phyloP scores from a whole-genome alignment of 2,888 invertebrate genomes.

The Meteorus colon region DNA sequence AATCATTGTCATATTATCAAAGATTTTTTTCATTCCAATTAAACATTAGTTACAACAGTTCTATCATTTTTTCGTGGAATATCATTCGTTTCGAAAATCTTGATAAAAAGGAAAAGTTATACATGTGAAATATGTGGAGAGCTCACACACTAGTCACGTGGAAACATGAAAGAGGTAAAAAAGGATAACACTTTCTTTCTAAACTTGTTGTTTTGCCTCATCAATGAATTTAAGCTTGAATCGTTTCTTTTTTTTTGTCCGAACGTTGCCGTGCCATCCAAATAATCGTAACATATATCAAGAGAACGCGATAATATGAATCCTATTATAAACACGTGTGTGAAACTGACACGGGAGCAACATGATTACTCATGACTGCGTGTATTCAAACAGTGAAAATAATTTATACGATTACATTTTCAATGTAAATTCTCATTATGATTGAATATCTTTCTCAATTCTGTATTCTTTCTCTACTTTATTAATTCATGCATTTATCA shows the following conservation, averaged over 20 bases:
- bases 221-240: neutral
- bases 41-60: neutral
- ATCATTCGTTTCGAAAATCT: neutral
- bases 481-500: neutral
- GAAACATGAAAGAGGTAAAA: neutral
- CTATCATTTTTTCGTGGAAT: neutral
- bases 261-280: neutral
- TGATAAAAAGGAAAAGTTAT: neutral
- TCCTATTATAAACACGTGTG: neutral
- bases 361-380: neutral
- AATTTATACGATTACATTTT: neutral
- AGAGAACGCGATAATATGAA: neutral
- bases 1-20: neutral
- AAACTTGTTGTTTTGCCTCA: neutral
- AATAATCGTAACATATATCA: neutral
- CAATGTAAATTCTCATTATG: neutral
- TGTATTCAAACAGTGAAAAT: neutral
- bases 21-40: neutral
- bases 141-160: neutral
- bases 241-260: neutral
- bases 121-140: conserved; percentile 12
- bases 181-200: neutral
- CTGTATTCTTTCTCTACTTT: neutral
- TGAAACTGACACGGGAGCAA: neutral
- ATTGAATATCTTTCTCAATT: neutral